A percentile compares a stretch with the other conserved stretches of the same genome.
phyloP scores from a whole-genome alignment of 2,888 invertebrate genomes.

The Caenorhabditis sp. region DNA sequence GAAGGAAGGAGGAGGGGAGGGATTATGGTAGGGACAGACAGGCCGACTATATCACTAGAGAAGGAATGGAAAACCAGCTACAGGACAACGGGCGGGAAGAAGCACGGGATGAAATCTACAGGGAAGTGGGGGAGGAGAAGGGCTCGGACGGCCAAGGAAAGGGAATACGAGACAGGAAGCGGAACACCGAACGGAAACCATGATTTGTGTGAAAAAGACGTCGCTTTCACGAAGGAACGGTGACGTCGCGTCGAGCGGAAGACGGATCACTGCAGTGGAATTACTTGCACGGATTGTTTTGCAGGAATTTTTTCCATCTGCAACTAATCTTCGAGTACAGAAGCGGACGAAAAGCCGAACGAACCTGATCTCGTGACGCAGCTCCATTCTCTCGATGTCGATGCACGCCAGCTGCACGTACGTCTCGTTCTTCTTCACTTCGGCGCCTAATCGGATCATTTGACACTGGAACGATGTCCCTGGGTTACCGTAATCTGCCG shows the following conservation, averaged over 20 bases:
- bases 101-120: constrained; percentile 23
- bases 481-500: too few species aligned
- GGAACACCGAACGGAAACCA: constrained; percentile 13
- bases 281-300: constrained; percentile 48
- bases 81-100: constrained; percentile 10
- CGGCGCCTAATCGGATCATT: constrained; percentile 71
- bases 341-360: not conserved
- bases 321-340: constrained; percentile 13
- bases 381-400: constrained; percentile 74
- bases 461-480: too few species aligned
- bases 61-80: constrained; percentile 35
- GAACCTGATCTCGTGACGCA: constrained; percentile 64
- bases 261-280: constrained; percentile 26
- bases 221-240: not conserved
- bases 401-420: constrained; percentile 75
- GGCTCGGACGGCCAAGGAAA: too few species aligned
- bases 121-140: too few species aligned
- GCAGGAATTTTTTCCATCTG: constrained; percentile 66
- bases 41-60: constrained; percentile 35
- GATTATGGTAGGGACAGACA: too few species aligned
- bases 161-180: not conserved
- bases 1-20: constrained; percentile 1
- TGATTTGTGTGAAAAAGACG: constrained; percentile 17
- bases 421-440: constrained; percentile 74
- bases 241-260: not conserved